Evolutionary conservation across 2,113 vertebrate genomes (phyloP).

Genomic region (Aspiorhynchus laticeps): DNA sequence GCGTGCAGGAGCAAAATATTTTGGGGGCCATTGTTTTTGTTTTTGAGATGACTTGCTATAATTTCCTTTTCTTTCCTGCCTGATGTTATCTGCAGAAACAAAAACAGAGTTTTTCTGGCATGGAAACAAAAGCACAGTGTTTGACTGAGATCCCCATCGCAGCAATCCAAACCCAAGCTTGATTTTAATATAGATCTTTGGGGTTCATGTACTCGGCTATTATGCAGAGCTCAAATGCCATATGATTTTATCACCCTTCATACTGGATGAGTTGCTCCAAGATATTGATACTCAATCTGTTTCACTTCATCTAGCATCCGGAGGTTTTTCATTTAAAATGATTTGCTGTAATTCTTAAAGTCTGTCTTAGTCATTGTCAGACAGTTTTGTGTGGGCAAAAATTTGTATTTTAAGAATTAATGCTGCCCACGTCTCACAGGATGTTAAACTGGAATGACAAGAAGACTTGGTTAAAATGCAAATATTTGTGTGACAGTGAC

Average conservation of each 20-base stretch:
- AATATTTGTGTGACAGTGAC: not conserved
- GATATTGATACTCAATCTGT: slow-evolving; percentile 46
- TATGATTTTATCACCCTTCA: slow-evolving; percentile 23
- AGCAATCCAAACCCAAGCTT: slow-evolving; percentile 59
- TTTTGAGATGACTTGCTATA: slow-evolving; percentile 61
- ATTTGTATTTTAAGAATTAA: not conserved
- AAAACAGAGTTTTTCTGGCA: slow-evolving; percentile 63
- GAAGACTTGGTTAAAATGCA: not conserved
- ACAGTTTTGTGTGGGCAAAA: not conserved
- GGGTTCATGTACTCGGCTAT: slow-evolving; percentile 48
- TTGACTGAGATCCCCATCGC: slow-evolving; percentile 67
- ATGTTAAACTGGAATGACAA: not conserved
- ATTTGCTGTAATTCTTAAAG: slow-evolving; percentile 5
- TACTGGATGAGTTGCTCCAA: slow-evolving; percentile 42
- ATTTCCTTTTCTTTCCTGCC: slow-evolving; percentile 70
- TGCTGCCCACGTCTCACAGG: not conserved
- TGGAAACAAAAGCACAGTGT: slow-evolving; percentile 64
- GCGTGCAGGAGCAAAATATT: slow-evolving; percentile 11
- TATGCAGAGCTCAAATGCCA: slow-evolving; percentile 45
- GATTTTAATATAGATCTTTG: slow-evolving; percentile 79
- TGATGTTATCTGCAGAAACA: slow-evolving; percentile 64
- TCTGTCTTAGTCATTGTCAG: not conserved
- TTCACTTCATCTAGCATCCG: slow-evolving; percentile 29
- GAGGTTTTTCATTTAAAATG: slow-evolving; percentile 36
- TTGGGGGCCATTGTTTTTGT: slow-evolving; percentile 43